These are phyloP conservation scores for Pilophorus perplexus DNA, from an alignment of 2,888 invertebrate species.

Conservation along the genomic window DNA sequence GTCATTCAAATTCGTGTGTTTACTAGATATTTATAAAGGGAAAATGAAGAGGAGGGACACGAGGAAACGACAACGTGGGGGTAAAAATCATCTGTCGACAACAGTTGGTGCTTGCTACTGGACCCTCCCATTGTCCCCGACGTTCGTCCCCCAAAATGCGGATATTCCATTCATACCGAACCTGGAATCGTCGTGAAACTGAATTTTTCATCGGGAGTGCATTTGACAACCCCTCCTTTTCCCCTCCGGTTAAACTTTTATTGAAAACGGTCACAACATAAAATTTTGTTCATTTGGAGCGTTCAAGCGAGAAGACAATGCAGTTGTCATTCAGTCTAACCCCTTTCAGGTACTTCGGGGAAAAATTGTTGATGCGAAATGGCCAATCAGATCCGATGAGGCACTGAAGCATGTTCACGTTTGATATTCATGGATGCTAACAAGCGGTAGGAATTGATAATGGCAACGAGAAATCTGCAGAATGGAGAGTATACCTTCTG, in stretches of 20 bases:
- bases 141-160: slow-evolving; percentile 6
- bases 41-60: not conserved
- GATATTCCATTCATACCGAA: slow-evolving; percentile 19
- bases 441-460: too few species aligned
- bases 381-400: not conserved
- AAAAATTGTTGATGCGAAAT: too few species aligned
- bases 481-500: too few species aligned
- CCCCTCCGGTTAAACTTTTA: slow-evolving; percentile 2
- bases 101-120: too few species aligned
- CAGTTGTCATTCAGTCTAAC: too few species aligned
- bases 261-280: too few species aligned
- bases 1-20: slow-evolving; percentile 23
- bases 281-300: not conserved
- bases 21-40: slow-evolving; percentile 15
- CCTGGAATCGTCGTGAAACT: not conserved
- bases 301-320: not conserved
- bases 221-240: slow-evolving; percentile 5
- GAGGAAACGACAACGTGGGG: slow-evolving; percentile 1
- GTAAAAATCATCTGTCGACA: slow-evolving; percentile 16
- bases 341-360: too few species aligned
- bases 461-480: too few species aligned
- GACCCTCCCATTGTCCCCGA: not conserved
- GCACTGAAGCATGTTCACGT: not conserved
- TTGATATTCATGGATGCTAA: too few species aligned
- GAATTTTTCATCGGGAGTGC: not conserved